Conservation (phyloP, 1,140 invertebrate species). For the Rhynchophorus ferrugineus region DNA sequence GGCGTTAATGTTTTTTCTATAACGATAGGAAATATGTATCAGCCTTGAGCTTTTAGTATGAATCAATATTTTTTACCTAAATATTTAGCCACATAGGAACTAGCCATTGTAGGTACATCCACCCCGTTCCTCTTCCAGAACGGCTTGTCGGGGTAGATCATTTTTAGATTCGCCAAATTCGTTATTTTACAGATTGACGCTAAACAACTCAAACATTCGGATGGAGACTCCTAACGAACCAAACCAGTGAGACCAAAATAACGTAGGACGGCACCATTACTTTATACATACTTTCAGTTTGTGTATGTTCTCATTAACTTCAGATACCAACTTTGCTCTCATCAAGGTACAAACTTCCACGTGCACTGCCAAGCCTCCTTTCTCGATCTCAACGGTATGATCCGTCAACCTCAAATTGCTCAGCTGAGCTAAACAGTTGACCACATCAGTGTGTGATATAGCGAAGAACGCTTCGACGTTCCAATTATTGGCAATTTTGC, state of each 20-base stretch:
- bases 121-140: conserved; percentile 52
- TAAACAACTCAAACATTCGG: conserved; percentile 58
- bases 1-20: conserved; percentile 65
- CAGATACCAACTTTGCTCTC: conserved; percentile 67
- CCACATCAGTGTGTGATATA: conserved; percentile 56
- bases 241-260: too few relatives aligned
- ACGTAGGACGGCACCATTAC: too few relatives aligned
- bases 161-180: conserved; percentile 65
- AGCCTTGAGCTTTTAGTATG: too few relatives aligned
- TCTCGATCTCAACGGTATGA: conserved; percentile 47
- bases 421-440: conserved; percentile 56
- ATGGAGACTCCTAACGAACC: conserved; percentile 51
- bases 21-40: conserved; percentile 24
- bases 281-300: conserved; percentile 60
- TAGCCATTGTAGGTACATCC: conserved; percentile 40
- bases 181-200: conserved; percentile 62
- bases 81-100: conserved; percentile 54
- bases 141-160: conserved; percentile 61
- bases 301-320: conserved; percentile 62
- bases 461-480: conserved; percentile 50
- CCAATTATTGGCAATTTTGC: conserved; percentile 63
- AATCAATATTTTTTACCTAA: conserved; percentile 51
- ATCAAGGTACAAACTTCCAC: conserved; percentile 64
- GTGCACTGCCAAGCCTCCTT: conserved; percentile 43
- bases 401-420: conserved; percentile 55